phyloP scores from a whole-genome alignment of 1,140 invertebrate species.

The Ceratina australensis region DNA sequence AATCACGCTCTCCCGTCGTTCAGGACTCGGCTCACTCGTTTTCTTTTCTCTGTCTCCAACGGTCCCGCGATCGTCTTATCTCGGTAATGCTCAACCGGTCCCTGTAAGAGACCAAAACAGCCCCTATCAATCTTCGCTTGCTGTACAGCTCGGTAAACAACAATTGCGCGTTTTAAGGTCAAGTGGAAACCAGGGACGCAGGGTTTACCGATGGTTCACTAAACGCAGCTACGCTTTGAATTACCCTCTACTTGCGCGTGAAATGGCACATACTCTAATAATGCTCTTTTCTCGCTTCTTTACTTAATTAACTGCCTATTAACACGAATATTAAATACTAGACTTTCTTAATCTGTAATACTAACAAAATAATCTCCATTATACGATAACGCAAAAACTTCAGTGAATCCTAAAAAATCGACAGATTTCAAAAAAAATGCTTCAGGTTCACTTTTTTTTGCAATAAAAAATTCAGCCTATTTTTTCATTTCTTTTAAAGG shows the following conservation, averaged over 20 bases:
- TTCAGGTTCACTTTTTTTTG: too few species aligned
- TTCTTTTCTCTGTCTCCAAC: constrained; percentile 7
- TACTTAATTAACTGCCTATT: constrained; percentile 7
- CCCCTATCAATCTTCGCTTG: constrained; percentile 47
- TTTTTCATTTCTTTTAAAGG: too few species aligned
- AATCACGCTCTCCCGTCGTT: constrained; percentile 31
- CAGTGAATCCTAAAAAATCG: too few species aligned
- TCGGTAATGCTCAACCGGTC: constrained; percentile 6
- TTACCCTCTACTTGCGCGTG: background rate
- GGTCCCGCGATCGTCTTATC: constrained; percentile 10
- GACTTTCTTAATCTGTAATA: too few species aligned
- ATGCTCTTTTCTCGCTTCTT: background rate
- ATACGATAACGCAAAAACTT: too few species aligned
- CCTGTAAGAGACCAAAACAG: constrained; percentile 47
- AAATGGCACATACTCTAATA: constrained; percentile 17
- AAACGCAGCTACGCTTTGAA: constrained; percentile 21
- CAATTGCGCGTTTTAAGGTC: constrained; percentile 45
- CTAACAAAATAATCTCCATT: background rate
- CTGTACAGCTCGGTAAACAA: constrained; percentile 17
- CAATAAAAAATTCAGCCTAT: too few species aligned
- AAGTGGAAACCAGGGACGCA: constrained; percentile 4
- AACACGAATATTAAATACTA: background rate
- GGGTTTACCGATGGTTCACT: constrained; percentile 20
- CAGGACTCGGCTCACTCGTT: constrained; percentile 1
- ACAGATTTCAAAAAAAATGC: too few species aligned